phyloP scores from a whole-genome alignment of 1,140 invertebrate species.

The Temnothorax curvispinosus region DNA sequence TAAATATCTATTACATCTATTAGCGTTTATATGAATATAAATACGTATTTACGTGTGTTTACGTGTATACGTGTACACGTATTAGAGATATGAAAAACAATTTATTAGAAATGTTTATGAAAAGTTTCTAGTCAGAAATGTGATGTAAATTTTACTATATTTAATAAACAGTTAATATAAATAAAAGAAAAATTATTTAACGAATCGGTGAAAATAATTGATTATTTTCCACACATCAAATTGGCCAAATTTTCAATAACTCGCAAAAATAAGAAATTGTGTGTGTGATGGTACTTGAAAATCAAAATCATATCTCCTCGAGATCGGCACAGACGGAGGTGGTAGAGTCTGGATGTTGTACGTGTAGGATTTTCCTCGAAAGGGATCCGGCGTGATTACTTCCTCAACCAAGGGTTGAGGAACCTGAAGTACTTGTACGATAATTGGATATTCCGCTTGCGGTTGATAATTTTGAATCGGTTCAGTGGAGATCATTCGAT shows the following conservation, averaged over 20 bases:
- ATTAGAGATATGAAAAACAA: neutral
- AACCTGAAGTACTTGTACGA: constrained; percentile 3
- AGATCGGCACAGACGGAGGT: neutral
- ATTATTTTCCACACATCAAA: neutral
- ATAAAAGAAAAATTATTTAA: neutral
- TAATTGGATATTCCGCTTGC: constrained; percentile 48
- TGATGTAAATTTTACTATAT: neutral
- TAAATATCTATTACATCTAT: neutral
- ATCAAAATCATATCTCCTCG: constrained; percentile 31
- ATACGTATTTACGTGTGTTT: neutral
- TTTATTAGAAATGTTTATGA: neutral
- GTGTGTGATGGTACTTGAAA: constrained; percentile 22
- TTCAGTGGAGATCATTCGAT: neutral
- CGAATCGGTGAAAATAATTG: neutral
- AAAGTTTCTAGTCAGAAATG: neutral
- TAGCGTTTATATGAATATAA: neutral
- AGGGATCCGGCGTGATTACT: neutral
- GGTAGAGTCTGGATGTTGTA: constrained; percentile 32
- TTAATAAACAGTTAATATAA: neutral
- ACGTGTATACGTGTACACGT: neutral
- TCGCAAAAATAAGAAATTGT: neutral
- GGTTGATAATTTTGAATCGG: neutral
- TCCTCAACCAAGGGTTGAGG: neutral
- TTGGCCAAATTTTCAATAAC: neutral
- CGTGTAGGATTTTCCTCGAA: constrained; percentile 32